Evolutionary conservation across 2,888 invertebrate genomes (phyloP).

Genomic region (Cyclophora albipunctata): DNA sequence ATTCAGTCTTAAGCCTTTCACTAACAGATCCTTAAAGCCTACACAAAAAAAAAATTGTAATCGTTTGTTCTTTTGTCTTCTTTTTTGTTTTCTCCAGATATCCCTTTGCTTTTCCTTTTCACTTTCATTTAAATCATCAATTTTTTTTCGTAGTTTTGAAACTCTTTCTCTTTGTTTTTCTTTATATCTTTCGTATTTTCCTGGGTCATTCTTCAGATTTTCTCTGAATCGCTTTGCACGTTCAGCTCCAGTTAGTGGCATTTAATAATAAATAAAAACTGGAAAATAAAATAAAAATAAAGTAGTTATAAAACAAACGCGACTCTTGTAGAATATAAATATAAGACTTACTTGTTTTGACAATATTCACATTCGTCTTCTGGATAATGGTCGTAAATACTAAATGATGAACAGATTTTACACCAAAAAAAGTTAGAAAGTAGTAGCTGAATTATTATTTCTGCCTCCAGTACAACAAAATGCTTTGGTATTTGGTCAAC

Average conservation of each 20-base stretch:
- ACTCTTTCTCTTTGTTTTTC: conserved; percentile 5
- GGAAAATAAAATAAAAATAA: not conserved
- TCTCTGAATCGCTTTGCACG: not conserved
- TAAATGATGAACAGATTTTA: not conserved
- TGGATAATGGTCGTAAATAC: not conserved
- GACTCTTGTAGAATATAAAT: not conserved
- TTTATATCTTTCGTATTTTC: conserved; percentile 5
- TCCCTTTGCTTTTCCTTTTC: too few relatives aligned
- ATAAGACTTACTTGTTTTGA: not conserved
- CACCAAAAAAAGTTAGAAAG: not conserved
- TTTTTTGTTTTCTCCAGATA: too few relatives aligned
- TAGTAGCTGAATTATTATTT: not conserved
- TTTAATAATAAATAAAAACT: not conserved
- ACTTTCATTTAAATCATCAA: too few relatives aligned
- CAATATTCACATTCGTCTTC: not conserved
- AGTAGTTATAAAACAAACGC: not conserved
- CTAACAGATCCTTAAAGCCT: too few relatives aligned
- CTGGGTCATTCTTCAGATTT: conserved; percentile 3
- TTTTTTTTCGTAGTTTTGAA: not conserved
- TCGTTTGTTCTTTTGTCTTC: too few relatives aligned
- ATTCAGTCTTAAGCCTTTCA: too few relatives aligned
- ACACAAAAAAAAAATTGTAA: too few relatives aligned
- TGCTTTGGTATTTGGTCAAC: not conserved
- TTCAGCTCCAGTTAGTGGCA: not conserved
- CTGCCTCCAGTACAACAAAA: conserved; percentile 1